phyloP scores from a whole-genome alignment of 2,888 invertebrate genomes.

The Trissolcus japonicus region DNA sequence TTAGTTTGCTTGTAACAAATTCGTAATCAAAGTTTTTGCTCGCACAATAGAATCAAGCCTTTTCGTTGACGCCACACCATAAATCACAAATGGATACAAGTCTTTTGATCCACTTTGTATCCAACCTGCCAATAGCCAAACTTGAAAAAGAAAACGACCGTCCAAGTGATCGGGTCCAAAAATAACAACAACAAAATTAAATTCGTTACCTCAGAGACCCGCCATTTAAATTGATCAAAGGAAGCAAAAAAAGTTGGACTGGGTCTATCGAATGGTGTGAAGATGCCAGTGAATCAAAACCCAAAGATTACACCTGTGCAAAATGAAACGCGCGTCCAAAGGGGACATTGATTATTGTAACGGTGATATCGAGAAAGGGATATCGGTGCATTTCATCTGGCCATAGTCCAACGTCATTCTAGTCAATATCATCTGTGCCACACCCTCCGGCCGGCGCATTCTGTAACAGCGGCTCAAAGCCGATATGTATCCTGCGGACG shows the following conservation, averaged over 20 bases:
- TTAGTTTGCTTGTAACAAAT: slow-evolving; percentile 46
- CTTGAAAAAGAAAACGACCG: neutral
- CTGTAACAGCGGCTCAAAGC: slow-evolving; percentile 27
- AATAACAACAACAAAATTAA: no score
- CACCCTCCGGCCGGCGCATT: slow-evolving; percentile 32
- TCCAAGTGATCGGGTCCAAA: no score
- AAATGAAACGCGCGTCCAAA: slow-evolving; percentile 13
- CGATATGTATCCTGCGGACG: slow-evolving; percentile 39
- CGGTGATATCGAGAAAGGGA: slow-evolving; percentile 48
- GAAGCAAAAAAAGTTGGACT: slow-evolving; percentile 6
- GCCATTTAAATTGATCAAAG: no score
- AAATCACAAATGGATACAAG: slow-evolving; percentile 6
- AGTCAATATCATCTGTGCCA: slow-evolving; percentile 55
- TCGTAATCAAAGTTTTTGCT: slow-evolving; percentile 38
- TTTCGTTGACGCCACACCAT: slow-evolving; percentile 1
- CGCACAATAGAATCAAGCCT: slow-evolving; percentile 20
- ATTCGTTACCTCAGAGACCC: no score
- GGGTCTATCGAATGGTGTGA: neutral
- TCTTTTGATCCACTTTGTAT: neutral
- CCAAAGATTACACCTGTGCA: no score
- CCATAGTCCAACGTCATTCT: slow-evolving; percentile 58
- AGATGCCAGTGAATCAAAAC: no score
- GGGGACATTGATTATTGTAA: slow-evolving; percentile 50
- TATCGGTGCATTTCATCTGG: slow-evolving; percentile 59
- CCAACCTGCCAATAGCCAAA: neutral